A percentile compares a stretch with the other conserved stretches of the same genome.
Evolutionary conservation across 2,113 vertebrate genomes (phyloP).

Genomic region (Isurus oxyrinchus): DNA sequence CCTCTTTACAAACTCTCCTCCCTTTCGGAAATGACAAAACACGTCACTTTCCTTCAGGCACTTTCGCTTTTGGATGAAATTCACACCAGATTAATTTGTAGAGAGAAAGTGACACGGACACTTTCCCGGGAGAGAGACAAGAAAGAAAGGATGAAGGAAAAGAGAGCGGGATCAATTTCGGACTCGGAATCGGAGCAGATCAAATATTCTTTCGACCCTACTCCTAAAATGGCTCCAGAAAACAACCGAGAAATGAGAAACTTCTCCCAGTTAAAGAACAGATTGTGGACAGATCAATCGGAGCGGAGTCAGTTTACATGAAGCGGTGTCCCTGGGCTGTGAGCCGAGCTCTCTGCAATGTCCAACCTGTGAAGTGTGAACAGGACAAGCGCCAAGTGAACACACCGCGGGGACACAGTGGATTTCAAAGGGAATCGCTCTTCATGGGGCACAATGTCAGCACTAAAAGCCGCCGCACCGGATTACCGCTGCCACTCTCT

Average conservation of each 20-base stretch:
- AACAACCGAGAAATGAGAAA: neutral
- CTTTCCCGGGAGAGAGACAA: neutral
- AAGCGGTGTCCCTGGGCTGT: neutral
- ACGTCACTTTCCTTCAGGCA: neutral
- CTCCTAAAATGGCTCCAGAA: neutral
- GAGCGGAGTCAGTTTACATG: neutral
- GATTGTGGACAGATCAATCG: neutral
- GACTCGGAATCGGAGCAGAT: neutral
- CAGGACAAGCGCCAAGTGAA: neutral
- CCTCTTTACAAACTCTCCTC: neutral
- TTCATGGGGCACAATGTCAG: neutral
- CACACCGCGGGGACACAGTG: neutral
- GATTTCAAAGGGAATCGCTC: neutral
- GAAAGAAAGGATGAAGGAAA: neutral
- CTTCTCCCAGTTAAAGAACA: neutral
- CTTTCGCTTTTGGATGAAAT: neutral
- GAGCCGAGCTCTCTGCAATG: neutral
- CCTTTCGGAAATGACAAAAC: neutral
- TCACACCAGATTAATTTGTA: neutral
- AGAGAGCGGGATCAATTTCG: neutral
- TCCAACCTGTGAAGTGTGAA: neutral
- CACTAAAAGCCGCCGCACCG: neutral
- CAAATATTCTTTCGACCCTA: neutral
- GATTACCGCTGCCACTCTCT: neutral
- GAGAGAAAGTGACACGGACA: neutral